Conservation (phyloP, 2,797 vertebrate species). For the Sylvilagus floridanus region DNA sequence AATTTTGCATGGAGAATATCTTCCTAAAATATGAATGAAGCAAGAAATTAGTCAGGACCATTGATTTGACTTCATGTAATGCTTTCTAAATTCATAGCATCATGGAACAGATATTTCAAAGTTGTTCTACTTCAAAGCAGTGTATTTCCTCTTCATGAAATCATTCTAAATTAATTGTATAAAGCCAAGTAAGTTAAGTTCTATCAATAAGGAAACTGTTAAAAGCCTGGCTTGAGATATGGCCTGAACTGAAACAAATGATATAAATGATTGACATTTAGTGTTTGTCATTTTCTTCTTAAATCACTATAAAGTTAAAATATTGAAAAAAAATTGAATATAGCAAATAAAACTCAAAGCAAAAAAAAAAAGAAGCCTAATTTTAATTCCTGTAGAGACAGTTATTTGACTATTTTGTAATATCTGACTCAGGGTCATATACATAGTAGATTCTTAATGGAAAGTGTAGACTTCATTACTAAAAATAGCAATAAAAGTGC, state of each 20-base stretch:
- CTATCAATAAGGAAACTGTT: neutral
- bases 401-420: neutral
- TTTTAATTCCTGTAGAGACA: neutral
- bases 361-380: neutral
- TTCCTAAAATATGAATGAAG: neutral
- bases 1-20: neutral
- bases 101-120: neutral
- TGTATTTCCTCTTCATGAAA: neutral
- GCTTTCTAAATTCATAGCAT: neutral
- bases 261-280: neutral
- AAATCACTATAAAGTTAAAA: slow-evolving; percentile 7
- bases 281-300: slow-evolving; percentile 29
- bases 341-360: neutral
- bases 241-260: slow-evolving; percentile 13
- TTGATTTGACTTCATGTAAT: slow-evolving; percentile 1
- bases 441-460: neutral
- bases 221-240: slow-evolving; percentile 37
- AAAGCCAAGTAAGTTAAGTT: slow-evolving; percentile 32
- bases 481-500: neutral
- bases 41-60: neutral
- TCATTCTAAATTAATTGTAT: neutral
- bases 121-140: slow-evolving; percentile 22
- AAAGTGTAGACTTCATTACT: slow-evolving; percentile 8
- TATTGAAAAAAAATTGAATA: slow-evolving; percentile 14
- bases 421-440: neutral